Conservation (phyloP, 2,113 vertebrate genomes). For the Nettapus auritus region DNA sequence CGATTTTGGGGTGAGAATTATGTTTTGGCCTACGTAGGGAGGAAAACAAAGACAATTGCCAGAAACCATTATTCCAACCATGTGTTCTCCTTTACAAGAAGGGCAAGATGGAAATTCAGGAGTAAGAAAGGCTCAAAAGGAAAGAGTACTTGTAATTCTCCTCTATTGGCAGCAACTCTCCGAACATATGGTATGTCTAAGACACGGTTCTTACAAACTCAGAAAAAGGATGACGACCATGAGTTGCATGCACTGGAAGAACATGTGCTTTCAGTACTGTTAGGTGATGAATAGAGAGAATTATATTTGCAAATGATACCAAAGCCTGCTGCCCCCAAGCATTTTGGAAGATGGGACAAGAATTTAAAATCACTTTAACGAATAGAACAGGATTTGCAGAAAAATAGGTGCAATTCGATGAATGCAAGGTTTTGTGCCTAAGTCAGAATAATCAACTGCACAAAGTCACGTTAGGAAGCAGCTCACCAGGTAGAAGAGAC, state of each 20-base stretch:
- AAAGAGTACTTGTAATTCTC: slow-evolving; percentile 26
- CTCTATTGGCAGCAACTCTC: slow-evolving; percentile 38
- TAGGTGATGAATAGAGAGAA: slow-evolving; percentile 42
- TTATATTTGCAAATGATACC: slow-evolving; percentile 59
- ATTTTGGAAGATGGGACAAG: slow-evolving; percentile 32
- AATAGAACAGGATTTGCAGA: slow-evolving; percentile 1
- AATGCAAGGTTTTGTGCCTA: neutral
- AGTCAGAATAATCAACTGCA: neutral
- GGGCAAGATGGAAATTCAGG: slow-evolving; percentile 4
- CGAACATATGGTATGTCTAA: slow-evolving; percentile 56
- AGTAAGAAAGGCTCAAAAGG: neutral
- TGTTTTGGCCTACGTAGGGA: neutral
- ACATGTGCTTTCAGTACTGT: slow-evolving; percentile 55
- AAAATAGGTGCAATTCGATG: slow-evolving; percentile 18
- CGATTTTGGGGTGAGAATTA: neutral
- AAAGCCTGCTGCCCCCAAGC: slow-evolving; percentile 23
- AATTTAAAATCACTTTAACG: slow-evolving; percentile 46
- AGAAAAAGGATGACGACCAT: slow-evolving; percentile 1
- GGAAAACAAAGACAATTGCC: neutral
- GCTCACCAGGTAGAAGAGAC: neutral
- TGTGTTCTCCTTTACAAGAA: neutral
- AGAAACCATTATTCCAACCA: neutral
- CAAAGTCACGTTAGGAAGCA: neutral
- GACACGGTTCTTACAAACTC: slow-evolving; percentile 36
- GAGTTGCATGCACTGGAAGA: slow-evolving; percentile 40